Evolutionary conservation across 37 sponge, comb jelly and placozoan genomes (phyloP).

Genomic region (Theonella swinhoei): DNA sequence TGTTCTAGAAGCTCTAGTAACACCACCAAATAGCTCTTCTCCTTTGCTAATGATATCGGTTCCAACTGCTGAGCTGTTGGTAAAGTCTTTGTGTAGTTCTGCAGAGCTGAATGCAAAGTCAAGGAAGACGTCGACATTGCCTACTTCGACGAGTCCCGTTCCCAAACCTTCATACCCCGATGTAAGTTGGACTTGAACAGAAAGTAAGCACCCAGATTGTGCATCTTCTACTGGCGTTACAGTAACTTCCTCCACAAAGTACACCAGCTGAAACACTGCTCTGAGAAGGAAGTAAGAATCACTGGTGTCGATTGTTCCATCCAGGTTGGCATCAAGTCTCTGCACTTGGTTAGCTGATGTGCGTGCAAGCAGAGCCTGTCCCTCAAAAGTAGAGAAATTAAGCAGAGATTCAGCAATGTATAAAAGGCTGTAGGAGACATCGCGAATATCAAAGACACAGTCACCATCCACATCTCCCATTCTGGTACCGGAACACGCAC

Average conservation of each 20-base stretch:
- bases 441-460: slow-evolving; percentile 73
- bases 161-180: too few relatives aligned
- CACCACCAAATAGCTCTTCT: slow-evolving; percentile 27
- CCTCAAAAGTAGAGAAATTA: slow-evolving; percentile 27
- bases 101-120: slow-evolving; percentile 34
- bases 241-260: slow-evolving; percentile 41
- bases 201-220: slow-evolving; percentile 44
- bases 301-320: slow-evolving; percentile 51
- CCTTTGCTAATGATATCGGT: slow-evolving; percentile 1
- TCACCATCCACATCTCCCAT: slow-evolving; percentile 74
- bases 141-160: neutral
- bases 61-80: neutral
- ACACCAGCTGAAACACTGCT: slow-evolving; percentile 44
- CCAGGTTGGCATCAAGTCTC: slow-evolving; percentile 54
- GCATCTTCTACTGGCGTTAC: slow-evolving; percentile 46
- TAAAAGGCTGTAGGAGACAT: slow-evolving; percentile 46
- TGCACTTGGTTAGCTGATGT: slow-evolving; percentile 1
- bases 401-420: slow-evolving; percentile 52
- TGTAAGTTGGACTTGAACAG: slow-evolving; percentile 37
- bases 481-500: slow-evolving; percentile 22
- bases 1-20: neutral
- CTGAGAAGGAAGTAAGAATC: slow-evolving; percentile 70
- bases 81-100: neutral
- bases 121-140: slow-evolving; percentile 19
- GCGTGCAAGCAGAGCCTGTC: slow-evolving; percentile 10